phyloP scores from a whole-genome alignment of 2,888 invertebrate species.

The Corythucha ciliata region DNA sequence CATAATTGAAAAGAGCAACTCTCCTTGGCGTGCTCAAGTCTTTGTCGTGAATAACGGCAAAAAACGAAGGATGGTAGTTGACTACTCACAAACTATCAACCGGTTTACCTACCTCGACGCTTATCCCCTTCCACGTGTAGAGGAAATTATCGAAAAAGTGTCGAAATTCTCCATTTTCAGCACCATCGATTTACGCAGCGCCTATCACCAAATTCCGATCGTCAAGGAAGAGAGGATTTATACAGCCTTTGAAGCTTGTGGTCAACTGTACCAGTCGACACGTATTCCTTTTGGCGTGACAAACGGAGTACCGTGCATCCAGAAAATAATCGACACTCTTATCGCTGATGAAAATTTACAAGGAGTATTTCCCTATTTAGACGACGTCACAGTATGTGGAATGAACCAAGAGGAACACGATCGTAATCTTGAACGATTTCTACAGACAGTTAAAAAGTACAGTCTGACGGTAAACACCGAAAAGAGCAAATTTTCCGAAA shows the following conservation, averaged over 20 bases:
- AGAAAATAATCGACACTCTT: constrained; percentile 3
- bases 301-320: constrained; percentile 10
- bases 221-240: constrained; percentile 7
- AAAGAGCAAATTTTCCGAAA: constrained; percentile 16
- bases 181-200: constrained; percentile 6
- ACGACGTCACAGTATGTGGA: constrained; percentile 20
- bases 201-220: constrained; percentile 18
- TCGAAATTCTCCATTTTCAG: neutral
- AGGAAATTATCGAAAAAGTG: constrained; percentile 4
- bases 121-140: constrained; percentile 2
- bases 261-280: constrained; percentile 11
- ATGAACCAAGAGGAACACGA: constrained; percentile 1
- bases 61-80: constrained; percentile 3
- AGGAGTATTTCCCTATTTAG: constrained; percentile 11
- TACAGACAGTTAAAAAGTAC: constrained; percentile 8
- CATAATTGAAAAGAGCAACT: constrained; percentile 5
- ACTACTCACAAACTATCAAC: constrained; percentile 8
- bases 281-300: constrained; percentile 12
- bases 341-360: constrained; percentile 14
- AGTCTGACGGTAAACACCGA: constrained; percentile 14
- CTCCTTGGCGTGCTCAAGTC: constrained; percentile 15
- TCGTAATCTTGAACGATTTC: neutral
- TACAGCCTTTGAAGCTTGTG: constrained; percentile 19
- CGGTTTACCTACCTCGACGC: constrained; percentile 8
- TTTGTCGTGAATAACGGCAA: neutral